A percentile compares a stretch with the other conserved stretches of the same genome.
Evolutionary conservation across 2,113 vertebrate genomes (phyloP).

Genomic region (Petrocephalus microphthalmus): DNA sequence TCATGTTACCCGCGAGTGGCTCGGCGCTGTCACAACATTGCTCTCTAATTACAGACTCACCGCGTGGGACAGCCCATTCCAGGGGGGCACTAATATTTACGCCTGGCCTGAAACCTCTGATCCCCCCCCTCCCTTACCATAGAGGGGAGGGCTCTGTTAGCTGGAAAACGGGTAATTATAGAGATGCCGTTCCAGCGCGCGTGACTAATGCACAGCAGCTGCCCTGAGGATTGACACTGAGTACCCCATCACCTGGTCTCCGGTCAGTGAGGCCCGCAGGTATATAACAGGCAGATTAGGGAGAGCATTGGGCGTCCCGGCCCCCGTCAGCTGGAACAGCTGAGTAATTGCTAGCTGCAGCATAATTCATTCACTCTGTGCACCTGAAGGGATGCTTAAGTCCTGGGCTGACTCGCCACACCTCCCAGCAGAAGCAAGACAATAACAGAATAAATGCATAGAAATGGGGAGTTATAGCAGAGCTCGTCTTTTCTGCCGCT

Average conservation of each 20-base stretch:
- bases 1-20: not conserved
- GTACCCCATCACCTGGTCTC: not conserved
- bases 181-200: not conserved
- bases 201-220: not conserved
- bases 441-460: not conserved
- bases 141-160: not conserved
- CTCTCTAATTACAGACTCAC: constrained; percentile 2
- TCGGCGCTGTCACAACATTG: not conserved
- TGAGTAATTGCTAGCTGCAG: not conserved
- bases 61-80: not conserved
- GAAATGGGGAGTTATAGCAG: not conserved
- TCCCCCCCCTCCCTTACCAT: not conserved
- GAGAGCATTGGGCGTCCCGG: not conserved
- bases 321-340: too few species aligned
- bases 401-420: not conserved
- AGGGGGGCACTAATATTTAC: not conserved
- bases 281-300: not conserved
- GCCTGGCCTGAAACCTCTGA: not conserved
- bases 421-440: not conserved
- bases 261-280: not conserved
- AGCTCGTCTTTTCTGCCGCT: not conserved
- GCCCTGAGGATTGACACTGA: not conserved
- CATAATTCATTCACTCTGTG: constrained; percentile 1
- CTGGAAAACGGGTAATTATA: not conserved
- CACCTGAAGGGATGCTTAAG: not conserved